These are phyloP conservation scores for Rhynchonycteris naso DNA, from an alignment of 2,797 vertebrate species.

Conservation along the genomic window DNA sequence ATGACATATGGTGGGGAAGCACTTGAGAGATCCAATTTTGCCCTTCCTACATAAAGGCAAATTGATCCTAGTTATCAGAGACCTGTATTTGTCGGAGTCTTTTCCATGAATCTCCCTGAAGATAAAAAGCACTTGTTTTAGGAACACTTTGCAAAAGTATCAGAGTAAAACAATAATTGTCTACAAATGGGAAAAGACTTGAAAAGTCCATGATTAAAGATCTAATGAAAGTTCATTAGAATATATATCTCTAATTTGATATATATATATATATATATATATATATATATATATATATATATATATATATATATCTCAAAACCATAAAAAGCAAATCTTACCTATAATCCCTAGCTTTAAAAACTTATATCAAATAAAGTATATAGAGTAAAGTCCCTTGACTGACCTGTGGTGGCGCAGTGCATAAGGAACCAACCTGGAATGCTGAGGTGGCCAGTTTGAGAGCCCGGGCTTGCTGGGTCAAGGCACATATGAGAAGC, in stretches of 20 bases:
- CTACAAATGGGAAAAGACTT: not conserved
- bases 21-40: not conserved
- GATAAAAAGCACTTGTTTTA: not conserved
- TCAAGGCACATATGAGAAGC: no score
- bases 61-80: not conserved
- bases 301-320: not conserved
- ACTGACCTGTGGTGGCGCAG: no score
- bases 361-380: not conserved
- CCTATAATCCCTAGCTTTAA: not conserved
- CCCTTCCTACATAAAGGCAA: not conserved
- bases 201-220: not conserved
- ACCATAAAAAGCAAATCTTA: slow-evolving; percentile 3
- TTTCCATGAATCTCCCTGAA: not conserved
- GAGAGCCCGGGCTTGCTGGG: no score
- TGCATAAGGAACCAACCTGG: no score
- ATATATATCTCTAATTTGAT: no score
- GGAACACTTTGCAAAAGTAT: not conserved
- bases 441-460: no score
- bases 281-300: not conserved
- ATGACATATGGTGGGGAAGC: not conserved
- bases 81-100: not conserved
- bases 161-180: not conserved
- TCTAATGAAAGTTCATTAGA: no score
- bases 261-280: not conserved
- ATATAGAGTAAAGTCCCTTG: not conserved